phyloP scores from a whole-genome alignment of 1,140 invertebrate species.

The Galleria mellonella region DNA sequence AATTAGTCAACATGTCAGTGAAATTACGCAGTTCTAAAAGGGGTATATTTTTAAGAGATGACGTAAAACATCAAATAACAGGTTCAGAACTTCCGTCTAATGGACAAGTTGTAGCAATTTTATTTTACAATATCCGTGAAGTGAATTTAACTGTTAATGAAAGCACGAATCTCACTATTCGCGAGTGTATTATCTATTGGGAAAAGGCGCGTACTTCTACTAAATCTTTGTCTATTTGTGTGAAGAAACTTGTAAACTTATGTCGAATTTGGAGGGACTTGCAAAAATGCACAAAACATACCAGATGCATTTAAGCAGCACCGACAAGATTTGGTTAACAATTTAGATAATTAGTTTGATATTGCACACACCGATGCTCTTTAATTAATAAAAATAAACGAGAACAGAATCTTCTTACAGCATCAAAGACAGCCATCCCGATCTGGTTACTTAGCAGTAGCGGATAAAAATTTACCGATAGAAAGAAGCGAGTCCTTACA shows the following conservation, averaged over 20 bases:
- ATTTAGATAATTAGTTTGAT: no score
- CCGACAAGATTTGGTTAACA: no score
- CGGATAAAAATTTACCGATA: slow-evolving; percentile 27
- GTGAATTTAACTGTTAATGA: slow-evolving; percentile 27
- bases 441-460: slow-evolving; percentile 17
- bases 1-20: not conserved
- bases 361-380: slow-evolving; percentile 22
- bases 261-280: not conserved
- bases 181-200: no score
- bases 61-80: slow-evolving; percentile 7
- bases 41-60: not conserved
- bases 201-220: slow-evolving; percentile 29
- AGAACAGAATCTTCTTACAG: slow-evolving; percentile 32
- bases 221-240: slow-evolving; percentile 18
- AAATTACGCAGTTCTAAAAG: not conserved
- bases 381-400: slow-evolving; percentile 21
- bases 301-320: slow-evolving; percentile 15
- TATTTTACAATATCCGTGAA: slow-evolving; percentile 39
- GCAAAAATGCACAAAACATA: slow-evolving; percentile 24
- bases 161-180: slow-evolving; percentile 34
- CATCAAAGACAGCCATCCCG: slow-evolving; percentile 23
- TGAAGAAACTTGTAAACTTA: slow-evolving; percentile 9
- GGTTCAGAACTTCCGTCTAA: slow-evolving; percentile 34
- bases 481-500: slow-evolving; percentile 45
- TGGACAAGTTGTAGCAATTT: slow-evolving; percentile 25